Evolutionary conservation across 2,113 vertebrate genomes (phyloP).

Genomic region (Arothron firmamentum): DNA sequence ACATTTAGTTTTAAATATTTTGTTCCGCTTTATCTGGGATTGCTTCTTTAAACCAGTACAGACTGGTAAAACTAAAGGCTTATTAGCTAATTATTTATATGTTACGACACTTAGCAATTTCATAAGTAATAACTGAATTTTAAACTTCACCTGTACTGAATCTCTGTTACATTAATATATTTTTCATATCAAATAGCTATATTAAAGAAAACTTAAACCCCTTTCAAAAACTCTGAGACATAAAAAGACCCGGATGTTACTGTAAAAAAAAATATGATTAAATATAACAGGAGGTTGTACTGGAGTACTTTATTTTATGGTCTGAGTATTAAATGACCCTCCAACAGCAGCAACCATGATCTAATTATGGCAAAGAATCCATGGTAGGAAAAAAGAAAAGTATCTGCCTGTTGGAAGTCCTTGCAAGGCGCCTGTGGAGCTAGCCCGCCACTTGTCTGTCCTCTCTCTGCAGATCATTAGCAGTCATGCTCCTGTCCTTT

Average conservation of each 20-base stretch:
- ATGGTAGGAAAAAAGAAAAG: slow-evolving; percentile 28
- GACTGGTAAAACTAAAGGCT: background rate
- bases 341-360: slow-evolving; percentile 34
- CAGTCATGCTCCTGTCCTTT: slow-evolving; percentile 62
- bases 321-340: background rate
- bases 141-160: too few species aligned
- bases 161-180: too few species aligned
- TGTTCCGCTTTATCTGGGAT: slow-evolving; percentile 1
- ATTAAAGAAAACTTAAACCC: too few species aligned
- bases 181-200: too few species aligned
- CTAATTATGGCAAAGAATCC: slow-evolving; percentile 43
- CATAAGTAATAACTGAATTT: too few species aligned
- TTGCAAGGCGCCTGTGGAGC: slow-evolving; percentile 52
- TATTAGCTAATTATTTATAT: background rate
- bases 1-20: slow-evolving; percentile 6
- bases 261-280: background rate
- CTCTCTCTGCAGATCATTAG: slow-evolving; percentile 73
- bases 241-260: too few species aligned
- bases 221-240: too few species aligned
- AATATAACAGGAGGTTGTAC: background rate
- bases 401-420: slow-evolving; percentile 35
- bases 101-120: too few species aligned
- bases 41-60: background rate
- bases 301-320: background rate
- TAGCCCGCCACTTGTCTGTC: slow-evolving; percentile 47